Percentiles rank a stretch among this genome's conserved stretches.
Evolutionary conservation across 2,113 vertebrate species (phyloP).

Genomic region (Glaucidium brasilianum): DNA sequence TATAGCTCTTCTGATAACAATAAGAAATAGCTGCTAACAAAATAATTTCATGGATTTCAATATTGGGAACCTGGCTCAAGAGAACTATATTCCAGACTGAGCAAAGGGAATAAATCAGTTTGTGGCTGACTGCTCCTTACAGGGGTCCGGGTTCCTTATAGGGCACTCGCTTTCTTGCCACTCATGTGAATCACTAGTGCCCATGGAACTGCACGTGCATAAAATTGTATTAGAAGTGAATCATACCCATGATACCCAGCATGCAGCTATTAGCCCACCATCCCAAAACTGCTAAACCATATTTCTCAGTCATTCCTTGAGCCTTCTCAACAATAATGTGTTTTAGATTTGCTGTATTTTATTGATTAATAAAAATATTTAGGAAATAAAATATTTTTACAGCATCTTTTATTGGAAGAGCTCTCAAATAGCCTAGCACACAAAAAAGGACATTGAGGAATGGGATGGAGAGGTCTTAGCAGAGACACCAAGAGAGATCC

Average conservation of each 20-base stretch:
- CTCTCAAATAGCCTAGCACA: not conserved
- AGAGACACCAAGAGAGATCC: not conserved
- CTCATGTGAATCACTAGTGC: not conserved
- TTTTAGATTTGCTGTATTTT: not conserved
- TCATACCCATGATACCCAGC: not conserved
- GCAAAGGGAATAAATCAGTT: not conserved
- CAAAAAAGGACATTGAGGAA: not conserved
- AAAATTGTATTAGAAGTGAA: not conserved
- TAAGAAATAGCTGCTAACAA: not conserved
- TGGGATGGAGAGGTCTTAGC: not conserved
- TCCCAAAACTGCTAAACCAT: not conserved
- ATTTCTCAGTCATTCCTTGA: not conserved
- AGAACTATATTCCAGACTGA: not conserved
- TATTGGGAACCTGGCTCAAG: not conserved
- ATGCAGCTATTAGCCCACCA: not conserved
- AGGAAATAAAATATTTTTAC: not conserved
- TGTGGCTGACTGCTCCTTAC: not conserved
- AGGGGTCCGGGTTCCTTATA: not conserved
- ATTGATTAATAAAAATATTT: not conserved
- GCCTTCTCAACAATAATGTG: not conserved
- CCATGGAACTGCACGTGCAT: not conserved
- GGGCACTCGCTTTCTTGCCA: not conserved
- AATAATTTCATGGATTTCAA: not conserved
- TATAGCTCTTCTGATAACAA: not conserved
- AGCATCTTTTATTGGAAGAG: not conserved